Evolutionary conservation across 64 coral and sea anemone genomes (phyloP).

Genomic region (Montipora capricornis): DNA sequence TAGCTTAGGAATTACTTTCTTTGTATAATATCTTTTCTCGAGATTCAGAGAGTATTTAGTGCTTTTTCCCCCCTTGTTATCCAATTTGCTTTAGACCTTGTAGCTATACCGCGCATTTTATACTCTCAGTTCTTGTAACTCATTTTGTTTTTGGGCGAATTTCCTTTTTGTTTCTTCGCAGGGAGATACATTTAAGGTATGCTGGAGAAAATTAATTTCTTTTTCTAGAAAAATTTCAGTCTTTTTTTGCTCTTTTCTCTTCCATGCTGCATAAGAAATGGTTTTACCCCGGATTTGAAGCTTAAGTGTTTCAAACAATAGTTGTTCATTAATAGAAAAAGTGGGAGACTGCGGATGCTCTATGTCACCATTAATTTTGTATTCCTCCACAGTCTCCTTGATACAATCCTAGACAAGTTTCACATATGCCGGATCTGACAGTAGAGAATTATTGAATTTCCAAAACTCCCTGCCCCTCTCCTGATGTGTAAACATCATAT

Average conservation of each 20-base stretch:
- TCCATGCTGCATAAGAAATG: background rate
- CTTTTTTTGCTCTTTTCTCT: background rate
- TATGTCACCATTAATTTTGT: background rate
- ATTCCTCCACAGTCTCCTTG: no score
- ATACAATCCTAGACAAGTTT: background rate
- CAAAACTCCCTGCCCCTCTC: background rate
- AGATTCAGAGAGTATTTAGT: constrained; percentile 26
- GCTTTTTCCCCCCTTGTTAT: background rate
- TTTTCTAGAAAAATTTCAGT: background rate
- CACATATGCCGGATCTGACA: background rate
- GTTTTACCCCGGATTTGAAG: background rate
- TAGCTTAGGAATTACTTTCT: background rate
- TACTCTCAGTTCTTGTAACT: no score
- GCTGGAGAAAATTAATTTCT: no score
- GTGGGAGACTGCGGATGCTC: background rate
- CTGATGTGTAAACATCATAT: constrained; percentile 15
- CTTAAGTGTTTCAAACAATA: no score
- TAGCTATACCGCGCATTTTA: no score
- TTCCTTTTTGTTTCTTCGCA: no score
- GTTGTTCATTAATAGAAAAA: background rate
- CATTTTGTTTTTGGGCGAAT: no score
- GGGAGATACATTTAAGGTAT: no score
- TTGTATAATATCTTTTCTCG: background rate
- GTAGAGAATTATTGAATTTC: constrained; percentile 28
- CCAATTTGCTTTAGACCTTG: background rate